These are phyloP conservation scores for Cichladusa arquata DNA, from an alignment of 2,113 vertebrate species.

Conservation along the genomic window DNA sequence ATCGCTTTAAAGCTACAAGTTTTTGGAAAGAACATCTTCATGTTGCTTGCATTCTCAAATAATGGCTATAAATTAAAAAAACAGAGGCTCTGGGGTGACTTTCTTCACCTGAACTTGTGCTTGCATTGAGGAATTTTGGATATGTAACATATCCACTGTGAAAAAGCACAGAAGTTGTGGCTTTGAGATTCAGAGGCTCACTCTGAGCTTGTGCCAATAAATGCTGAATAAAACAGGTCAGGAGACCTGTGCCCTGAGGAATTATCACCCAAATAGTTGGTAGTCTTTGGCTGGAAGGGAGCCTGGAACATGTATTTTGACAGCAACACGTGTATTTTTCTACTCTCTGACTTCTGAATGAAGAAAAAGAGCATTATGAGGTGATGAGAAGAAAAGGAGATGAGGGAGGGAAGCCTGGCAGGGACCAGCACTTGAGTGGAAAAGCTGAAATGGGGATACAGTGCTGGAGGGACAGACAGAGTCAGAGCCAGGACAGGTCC, in stretches of 20 bases:
- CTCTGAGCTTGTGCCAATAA: not conserved
- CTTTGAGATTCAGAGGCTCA: not conserved
- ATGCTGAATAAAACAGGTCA: not conserved
- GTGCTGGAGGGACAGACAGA: not conserved
- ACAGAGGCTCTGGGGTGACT: not conserved
- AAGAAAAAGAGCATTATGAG: not conserved
- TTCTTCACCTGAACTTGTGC: not conserved
- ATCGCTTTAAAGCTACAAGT: not conserved
- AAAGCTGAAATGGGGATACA: not conserved
- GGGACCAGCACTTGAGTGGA: not conserved
- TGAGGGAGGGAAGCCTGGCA: not conserved
- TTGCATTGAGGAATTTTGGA: not conserved
- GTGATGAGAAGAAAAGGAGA: not conserved
- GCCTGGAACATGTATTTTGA: not conserved
- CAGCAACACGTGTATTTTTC: not conserved
- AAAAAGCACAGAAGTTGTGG: not conserved
- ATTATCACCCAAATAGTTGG: rapidly evolving
- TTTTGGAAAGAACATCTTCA: not conserved
- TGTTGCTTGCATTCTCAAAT: not conserved
- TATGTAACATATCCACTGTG: rapidly evolving
- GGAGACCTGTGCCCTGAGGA: not conserved
- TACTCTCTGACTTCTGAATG: not conserved
- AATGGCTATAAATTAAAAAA: not conserved
- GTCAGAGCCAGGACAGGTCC: not conserved
- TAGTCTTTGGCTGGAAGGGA: not conserved